Conservation (phyloP, 2,888 invertebrate species). For the Orchesella flavescens region DNA sequence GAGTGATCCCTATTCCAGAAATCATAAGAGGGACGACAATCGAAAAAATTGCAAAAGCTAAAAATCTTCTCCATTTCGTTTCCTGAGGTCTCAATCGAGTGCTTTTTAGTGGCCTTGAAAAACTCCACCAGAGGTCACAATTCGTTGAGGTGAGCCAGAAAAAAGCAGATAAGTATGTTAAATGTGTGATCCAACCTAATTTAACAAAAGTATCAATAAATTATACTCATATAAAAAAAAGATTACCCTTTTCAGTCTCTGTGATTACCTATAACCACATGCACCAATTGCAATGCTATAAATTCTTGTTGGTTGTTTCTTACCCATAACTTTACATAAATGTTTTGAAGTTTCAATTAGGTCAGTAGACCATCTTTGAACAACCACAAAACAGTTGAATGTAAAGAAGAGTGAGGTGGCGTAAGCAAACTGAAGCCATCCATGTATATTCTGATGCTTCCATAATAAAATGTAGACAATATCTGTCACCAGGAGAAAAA, state of each 20-base stretch:
- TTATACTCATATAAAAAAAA: too few relatives aligned
- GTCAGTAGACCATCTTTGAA: slow-evolving; percentile 38
- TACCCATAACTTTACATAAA: slow-evolving; percentile 48
- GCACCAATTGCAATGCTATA: too few relatives aligned
- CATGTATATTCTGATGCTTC: slow-evolving; percentile 61
- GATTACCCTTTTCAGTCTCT: too few relatives aligned
- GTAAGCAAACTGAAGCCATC: slow-evolving; percentile 63
- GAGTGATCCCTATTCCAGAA: slow-evolving; percentile 17
- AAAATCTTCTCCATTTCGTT: slow-evolving; percentile 46
- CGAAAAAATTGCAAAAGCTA: slow-evolving; percentile 52
- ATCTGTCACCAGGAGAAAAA: slow-evolving; percentile 49
- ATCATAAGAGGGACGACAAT: slow-evolving; percentile 48
- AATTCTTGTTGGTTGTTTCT: too few relatives aligned
- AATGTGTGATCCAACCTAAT: slow-evolving; percentile 54
- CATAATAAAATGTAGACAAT: slow-evolving; percentile 56
- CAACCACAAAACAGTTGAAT: slow-evolving; percentile 44
- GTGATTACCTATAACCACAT: too few relatives aligned
- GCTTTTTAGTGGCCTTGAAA: slow-evolving; percentile 45
- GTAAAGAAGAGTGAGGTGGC: slow-evolving; percentile 53
- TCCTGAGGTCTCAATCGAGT: slow-evolving; percentile 18
- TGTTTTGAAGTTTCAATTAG: background rate
- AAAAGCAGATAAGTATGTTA: slow-evolving; percentile 56
- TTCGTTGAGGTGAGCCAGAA: slow-evolving; percentile 64
- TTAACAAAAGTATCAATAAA: background rate
- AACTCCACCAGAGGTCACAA: slow-evolving; percentile 57